Evolutionary conservation across 2,113 vertebrate species (phyloP).

Genomic region (Arothron firmamentum): DNA sequence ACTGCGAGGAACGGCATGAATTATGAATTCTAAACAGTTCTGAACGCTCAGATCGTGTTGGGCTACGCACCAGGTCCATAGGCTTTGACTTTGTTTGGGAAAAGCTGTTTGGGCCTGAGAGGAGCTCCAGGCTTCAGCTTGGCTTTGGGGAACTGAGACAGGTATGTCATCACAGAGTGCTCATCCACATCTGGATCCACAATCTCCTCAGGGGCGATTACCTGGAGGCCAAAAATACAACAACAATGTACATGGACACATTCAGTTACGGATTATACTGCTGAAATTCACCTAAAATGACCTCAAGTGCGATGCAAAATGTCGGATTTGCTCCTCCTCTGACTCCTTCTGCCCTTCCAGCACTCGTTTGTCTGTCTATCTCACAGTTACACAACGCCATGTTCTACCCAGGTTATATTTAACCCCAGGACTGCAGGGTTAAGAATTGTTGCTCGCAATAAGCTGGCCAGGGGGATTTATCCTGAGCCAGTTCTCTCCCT

Average conservation of each 20-base stretch:
- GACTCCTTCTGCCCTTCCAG: constrained; percentile 26
- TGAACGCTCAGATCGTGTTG: not conserved
- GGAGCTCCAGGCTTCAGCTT: constrained; percentile 90
- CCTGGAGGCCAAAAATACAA: constrained; percentile 63
- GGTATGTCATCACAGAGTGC: constrained; percentile 93
- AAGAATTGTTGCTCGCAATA: constrained; percentile 60
- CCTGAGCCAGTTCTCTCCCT: constrained; percentile 64
- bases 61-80: constrained; percentile 83
- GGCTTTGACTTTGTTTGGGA: constrained; percentile 85
- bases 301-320: not conserved
- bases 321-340: constrained; percentile 1
- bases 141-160: constrained; percentile 93
- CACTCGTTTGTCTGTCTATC: constrained; percentile 58
- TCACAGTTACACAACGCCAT: constrained; percentile 52
- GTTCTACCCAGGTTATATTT: constrained; percentile 65
- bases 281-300: too few species aligned
- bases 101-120: constrained; percentile 79
- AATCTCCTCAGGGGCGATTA: constrained; percentile 92
- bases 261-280: too few species aligned
- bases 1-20: not conserved
- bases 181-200: constrained; percentile 93
- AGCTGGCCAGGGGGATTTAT: constrained; percentile 64
- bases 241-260: too few species aligned
- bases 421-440: constrained; percentile 62
- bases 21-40: constrained; percentile 3